Base-by-base conservation (phyloP, 1,140 invertebrate species). In the Drosophila yakuba region DNA sequence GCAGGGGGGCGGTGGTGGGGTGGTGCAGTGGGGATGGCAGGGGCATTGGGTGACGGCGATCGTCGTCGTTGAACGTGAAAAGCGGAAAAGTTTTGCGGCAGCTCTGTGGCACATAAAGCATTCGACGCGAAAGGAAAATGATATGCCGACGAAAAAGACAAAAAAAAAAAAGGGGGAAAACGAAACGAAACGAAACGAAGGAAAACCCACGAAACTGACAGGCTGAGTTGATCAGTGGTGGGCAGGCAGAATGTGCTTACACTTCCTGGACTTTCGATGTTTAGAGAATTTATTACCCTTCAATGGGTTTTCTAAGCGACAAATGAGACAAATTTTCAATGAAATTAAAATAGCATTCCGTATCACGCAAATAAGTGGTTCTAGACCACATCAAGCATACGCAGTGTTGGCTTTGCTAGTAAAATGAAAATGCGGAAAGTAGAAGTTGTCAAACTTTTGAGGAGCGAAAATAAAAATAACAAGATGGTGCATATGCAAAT, bases 11-110 rank as follows among this genome's bases (percentile, higher is more conserved):
- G 32, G 47, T 8, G 36, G 61, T 52, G 60, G 64, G 78, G 20
- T 20, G 5, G 1, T 1, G 23, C 12, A 36, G 15, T 17, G 39
- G 35, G 23, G 59, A 32, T 15, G n/a, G 44, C 44, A 47, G 57
- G 58, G 66, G 59, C 68, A 80, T 80, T 55, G 69, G 79, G 67
- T 74, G 80, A 90, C 83, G 80, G 71, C 86, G 90, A 91, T 91
- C 90, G 84, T 91, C 90, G 90, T 90, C 90, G 90, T 91, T 91
- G 90, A 91, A 91, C 90, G 90, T 91, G 90, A 91, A 91, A 91
- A 91, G 90, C 90, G 90, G 90, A 91, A 91, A 91, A 90, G 58
- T 91, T 91, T 91, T 88, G 60, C 67, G 74, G 74, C 58, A 35
- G 43, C 51, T 71, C 45, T 72, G 78, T 89, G 80, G 80, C 83